Conservation (phyloP, 2,888 invertebrate species). For the Augiades crinisus region DNA sequence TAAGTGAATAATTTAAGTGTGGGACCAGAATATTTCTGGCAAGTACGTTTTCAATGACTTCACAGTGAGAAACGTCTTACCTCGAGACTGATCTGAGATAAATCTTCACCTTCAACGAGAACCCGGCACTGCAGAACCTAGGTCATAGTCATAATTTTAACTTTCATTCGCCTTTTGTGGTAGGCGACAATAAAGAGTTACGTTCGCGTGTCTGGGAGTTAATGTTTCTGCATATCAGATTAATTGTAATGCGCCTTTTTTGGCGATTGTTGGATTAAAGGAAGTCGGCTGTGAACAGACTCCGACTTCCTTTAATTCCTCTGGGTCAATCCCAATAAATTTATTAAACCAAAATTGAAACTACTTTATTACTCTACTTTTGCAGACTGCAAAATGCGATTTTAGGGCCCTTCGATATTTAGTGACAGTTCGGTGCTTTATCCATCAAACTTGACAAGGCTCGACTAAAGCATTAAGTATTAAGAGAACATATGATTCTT, state of each 20-base stretch:
- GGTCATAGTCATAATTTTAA: constrained; percentile 18
- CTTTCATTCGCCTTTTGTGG: constrained; percentile 22
- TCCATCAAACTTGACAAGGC: too few relatives aligned
- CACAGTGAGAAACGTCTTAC: constrained; percentile 7
- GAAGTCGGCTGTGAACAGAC: not conserved
- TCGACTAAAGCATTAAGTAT: too few relatives aligned
- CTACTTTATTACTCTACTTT: too few relatives aligned
- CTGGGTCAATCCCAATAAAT: not conserved
- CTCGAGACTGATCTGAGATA: constrained; percentile 17
- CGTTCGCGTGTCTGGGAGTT: constrained; percentile 5
- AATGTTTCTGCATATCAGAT: not conserved
- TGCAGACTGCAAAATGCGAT: too few relatives aligned
- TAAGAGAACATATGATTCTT: too few relatives aligned
- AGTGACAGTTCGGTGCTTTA: too few relatives aligned
- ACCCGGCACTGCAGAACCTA: constrained; percentile 3
- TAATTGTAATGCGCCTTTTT: constrained; percentile 1
- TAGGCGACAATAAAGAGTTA: not conserved
- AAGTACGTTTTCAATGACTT: not conserved
- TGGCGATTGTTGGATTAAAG: constrained; percentile 4
- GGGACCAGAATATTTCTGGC: not conserved
- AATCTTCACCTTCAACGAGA: constrained; percentile 13
- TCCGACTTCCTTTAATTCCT: too few relatives aligned
- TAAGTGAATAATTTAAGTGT: not conserved
- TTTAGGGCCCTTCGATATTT: too few relatives aligned
- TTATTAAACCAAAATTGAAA: too few relatives aligned